Conservation (phyloP, 2,797 vertebrate species). For the Acanthurus tractus region DNA sequence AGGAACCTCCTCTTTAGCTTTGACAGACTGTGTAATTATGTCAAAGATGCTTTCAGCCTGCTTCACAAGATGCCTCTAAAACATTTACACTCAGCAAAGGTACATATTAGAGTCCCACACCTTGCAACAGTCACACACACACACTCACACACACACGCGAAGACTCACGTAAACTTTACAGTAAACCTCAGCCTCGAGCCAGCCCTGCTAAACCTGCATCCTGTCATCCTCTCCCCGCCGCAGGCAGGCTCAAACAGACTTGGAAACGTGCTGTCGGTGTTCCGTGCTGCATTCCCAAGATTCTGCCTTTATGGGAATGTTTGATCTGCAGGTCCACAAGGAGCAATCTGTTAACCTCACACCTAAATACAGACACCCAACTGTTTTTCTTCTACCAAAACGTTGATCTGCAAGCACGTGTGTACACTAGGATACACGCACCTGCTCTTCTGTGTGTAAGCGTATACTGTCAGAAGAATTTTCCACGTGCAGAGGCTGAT, state of each 20-base stretch:
- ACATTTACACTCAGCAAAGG: slow-evolving; percentile 71
- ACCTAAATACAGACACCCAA: slow-evolving; percentile 54
- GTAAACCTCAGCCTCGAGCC: slow-evolving; percentile 51
- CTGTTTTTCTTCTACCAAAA: slow-evolving; percentile 42
- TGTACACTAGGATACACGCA: slow-evolving; percentile 11
- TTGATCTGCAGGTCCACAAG: slow-evolving; percentile 57
- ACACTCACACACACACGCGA: slow-evolving; percentile 36
- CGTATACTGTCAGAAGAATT: slow-evolving; percentile 15
- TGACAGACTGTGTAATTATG: slow-evolving; percentile 76
- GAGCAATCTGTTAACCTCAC: slow-evolving; percentile 59
- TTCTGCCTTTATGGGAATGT: slow-evolving; percentile 65
- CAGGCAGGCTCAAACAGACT: slow-evolving; percentile 55
- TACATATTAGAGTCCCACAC: slow-evolving; percentile 70
- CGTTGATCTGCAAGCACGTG: slow-evolving; percentile 28
- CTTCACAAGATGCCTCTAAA: slow-evolving; percentile 71
- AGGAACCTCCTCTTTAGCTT: slow-evolving; percentile 64
- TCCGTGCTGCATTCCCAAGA: slow-evolving; percentile 57
- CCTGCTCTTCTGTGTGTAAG: slow-evolving; percentile 38
- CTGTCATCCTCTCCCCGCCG: slow-evolving; percentile 53
- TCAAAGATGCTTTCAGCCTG: slow-evolving; percentile 67
- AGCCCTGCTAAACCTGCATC: slow-evolving; percentile 46
- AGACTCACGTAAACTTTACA: slow-evolving; percentile 54
- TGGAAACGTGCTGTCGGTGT: slow-evolving; percentile 44
- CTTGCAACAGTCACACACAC: slow-evolving; percentile 49
- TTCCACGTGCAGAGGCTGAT: slow-evolving; percentile 34